A percentile compares a stretch with the other conserved stretches of the same genome.
Conservation (phyloP, 2,888 invertebrate genomes). For the Nezara viridula region DNA sequence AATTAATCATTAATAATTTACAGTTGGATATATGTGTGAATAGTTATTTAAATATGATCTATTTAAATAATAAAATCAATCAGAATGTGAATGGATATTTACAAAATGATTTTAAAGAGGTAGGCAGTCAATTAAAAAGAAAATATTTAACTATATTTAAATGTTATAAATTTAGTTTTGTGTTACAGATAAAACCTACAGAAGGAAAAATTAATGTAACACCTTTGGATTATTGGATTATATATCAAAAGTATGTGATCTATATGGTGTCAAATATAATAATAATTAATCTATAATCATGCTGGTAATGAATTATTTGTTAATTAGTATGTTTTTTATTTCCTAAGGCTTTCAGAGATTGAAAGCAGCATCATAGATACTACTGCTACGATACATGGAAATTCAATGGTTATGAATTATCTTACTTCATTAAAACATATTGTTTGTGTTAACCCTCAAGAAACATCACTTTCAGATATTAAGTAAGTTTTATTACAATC, state of each 20-base stretch:
- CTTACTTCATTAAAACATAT: neutral
- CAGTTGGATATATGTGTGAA: neutral
- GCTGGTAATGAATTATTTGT: neutral
- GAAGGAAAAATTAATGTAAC: conserved; percentile 12
- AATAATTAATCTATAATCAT: neutral
- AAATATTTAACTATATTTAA: neutral
- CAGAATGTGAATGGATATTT: neutral
- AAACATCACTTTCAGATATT: conserved; percentile 8
- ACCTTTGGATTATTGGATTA: neutral
- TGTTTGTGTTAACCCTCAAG: neutral
- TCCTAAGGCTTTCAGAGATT: neutral
- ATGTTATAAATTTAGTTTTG: neutral
- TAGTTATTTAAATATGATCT: neutral
- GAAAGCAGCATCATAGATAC: neutral
- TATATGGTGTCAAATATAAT: neutral
- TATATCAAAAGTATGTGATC: conserved; percentile 2
- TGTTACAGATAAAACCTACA: conserved; percentile 11
- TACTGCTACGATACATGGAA: conserved; percentile 22
- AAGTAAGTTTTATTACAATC: conserved; percentile 8
- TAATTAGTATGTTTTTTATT: neutral
- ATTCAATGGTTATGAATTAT: neutral
- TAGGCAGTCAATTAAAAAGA: neutral
- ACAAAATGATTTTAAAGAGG: conserved; percentile 40
- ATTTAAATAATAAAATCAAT: conserved; percentile 8
- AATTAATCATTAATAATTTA: neutral